Evolutionary conservation across 2,888 invertebrate genomes (phyloP), one percentile per base, ranked within the genome.

Genomic region (Alviniconcha strummeri): DNA sequence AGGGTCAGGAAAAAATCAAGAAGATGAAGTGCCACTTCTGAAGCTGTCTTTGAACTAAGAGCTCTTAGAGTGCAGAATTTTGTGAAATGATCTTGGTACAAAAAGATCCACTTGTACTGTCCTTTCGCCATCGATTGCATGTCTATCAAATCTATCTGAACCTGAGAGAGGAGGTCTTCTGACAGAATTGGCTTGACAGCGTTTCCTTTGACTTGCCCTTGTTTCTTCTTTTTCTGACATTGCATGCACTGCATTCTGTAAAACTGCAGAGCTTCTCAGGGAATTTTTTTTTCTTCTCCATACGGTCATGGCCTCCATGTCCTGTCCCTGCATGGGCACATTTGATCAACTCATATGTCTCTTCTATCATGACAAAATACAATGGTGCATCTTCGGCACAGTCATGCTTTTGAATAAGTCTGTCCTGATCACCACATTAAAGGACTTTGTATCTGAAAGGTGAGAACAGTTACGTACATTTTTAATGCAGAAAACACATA

Each of bases 291-390:
- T 82, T 75, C 57, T 82, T 82, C 5, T 75, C 5, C 82, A 82
- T 75, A 36, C 82, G 57, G 82, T 82, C 82, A 36, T 75, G n/a
- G 19, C 82, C 82, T 15, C 82, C 76, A 77, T 82, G 76, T 57
- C 82, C 82, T 64, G 82, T 82, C n/a, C 76, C 56, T 13, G 76
- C 67, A 64, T 82, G 82, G 54, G 82, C 64, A n/a, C 17, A 36
- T 52, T 77, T 19, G 77, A 82, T 36, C 55, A 77, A n/a, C 13
- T 75, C 82, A 82, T 67, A 82, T 57, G 77, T 82, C 17, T 82
- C 76, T 67, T 77, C 76, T 52, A 82, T 64, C 19, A 55, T 76
- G 5, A 76, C 76, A 64, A 17, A 82, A 76, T 82, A 82, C 55
- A 76, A 64, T 67, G 82, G 77, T 13, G 77, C n/a, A n/a, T 76